A percentile compares a stretch with the other conserved stretches of the same genome.
These are phyloP conservation scores for Falco cherrug DNA, from an alignment of 2,797 vertebrate species.

Conservation along the genomic window DNA sequence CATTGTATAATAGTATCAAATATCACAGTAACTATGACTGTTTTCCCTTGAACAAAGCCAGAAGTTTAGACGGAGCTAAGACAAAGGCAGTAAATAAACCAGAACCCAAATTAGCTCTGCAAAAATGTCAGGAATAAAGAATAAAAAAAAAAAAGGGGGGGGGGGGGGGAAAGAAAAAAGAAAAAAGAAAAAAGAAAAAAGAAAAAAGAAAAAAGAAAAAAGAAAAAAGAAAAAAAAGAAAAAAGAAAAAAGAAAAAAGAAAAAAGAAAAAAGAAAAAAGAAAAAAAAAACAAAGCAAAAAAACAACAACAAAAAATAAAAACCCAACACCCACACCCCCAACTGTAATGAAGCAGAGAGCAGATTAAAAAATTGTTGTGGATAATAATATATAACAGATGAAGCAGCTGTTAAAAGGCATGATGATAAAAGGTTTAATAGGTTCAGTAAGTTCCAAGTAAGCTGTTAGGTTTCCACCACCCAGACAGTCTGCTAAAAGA, in stretches of 20 bases:
- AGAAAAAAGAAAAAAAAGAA: no score
- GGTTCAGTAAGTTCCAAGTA: not conserved
- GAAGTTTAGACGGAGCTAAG: not conserved
- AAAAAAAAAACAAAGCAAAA: no score
- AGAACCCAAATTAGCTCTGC: not conserved
- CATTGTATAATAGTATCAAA: not conserved
- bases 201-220: no score
- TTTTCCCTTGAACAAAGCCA: not conserved
- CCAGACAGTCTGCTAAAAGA: not conserved
- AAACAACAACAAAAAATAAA: no score
- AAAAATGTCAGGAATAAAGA: not conserved
- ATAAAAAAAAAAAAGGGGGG: no score
- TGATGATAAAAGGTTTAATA: not conserved
- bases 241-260: no score
- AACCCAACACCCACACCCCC: not conserved
- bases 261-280: no score
- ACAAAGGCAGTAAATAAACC: not conserved
- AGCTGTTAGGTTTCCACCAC: not conserved
- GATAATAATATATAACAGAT: not conserved
- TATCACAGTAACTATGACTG: not conserved
- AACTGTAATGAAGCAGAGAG: not conserved
- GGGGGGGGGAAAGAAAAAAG: not conserved
- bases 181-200: no score
- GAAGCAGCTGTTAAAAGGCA: not conserved
- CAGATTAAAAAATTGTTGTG: not conserved